A percentile compares a stretch with the other conserved stretches of the same genome.
Conservation (phyloP, 2,113 vertebrate genomes). For the Nothocercus nigrocapillus region DNA sequence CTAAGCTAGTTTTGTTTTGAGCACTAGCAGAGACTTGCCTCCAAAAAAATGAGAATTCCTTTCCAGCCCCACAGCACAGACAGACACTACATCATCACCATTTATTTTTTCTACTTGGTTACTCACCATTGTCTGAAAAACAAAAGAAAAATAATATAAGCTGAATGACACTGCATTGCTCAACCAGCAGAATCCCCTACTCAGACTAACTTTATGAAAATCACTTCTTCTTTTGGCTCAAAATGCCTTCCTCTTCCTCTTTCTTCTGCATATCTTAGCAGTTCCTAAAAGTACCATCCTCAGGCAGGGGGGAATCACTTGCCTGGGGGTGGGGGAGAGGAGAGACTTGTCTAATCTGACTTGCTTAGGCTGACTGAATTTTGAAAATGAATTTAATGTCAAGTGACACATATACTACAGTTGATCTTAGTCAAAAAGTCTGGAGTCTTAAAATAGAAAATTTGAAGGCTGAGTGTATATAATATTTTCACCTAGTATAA, state of each 20-base stretch:
- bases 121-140: neutral
- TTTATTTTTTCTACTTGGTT: neutral
- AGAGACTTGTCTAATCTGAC: neutral
- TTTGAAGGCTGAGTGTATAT: neutral
- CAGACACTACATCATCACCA: no score
- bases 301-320: neutral
- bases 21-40: neutral
- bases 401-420: neutral
- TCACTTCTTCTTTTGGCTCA: slow-evolving; percentile 24
- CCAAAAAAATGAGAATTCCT: neutral
- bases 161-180: rapidly evolving
- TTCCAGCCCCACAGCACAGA: neutral
- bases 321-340: neutral
- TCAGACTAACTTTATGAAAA: neutral
- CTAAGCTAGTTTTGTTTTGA: neutral
- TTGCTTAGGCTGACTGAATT: neutral
- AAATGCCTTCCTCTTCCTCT: slow-evolving; percentile 60
- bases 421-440: neutral
- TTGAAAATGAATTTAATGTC: neutral
- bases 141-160: neutral
- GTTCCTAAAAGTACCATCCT: slow-evolving; percentile 1
- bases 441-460: neutral
- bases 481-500: neutral
- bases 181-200: neutral
- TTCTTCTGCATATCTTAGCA: slow-evolving; percentile 26